Conservation (phyloP, 2,113 vertebrate species). For the Melanotaenia duboulayi region DNA sequence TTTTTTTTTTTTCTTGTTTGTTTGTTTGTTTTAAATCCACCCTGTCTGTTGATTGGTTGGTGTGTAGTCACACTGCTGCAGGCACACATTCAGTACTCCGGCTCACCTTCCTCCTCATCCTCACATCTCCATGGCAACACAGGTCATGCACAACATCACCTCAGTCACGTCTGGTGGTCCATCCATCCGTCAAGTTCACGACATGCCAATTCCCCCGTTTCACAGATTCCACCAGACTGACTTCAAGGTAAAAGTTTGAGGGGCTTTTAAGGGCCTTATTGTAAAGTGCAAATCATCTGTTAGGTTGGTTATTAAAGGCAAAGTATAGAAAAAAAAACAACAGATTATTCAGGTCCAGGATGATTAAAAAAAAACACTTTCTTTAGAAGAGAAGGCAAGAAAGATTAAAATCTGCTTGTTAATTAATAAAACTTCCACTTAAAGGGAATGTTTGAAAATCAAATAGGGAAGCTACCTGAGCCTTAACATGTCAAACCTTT, state of each 20-base stretch:
- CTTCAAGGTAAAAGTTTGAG: constrained; percentile 26
- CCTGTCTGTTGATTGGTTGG: constrained; percentile 38
- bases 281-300: constrained; percentile 4
- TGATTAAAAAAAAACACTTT: not conserved
- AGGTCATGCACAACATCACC: constrained; percentile 62
- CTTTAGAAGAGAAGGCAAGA: not conserved
- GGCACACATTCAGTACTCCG: constrained; percentile 67
- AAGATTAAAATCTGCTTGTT: not conserved
- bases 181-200: constrained; percentile 27
- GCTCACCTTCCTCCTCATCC: constrained; percentile 40
- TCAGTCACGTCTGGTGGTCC: constrained; percentile 4
- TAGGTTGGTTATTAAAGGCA: not conserved
- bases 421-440: not conserved
- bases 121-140: constrained; percentile 57
- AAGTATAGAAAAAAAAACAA: not conserved
- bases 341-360: not conserved
- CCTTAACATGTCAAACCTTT: no score
- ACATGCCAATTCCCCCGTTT: constrained; percentile 25
- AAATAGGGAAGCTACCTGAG: not conserved
- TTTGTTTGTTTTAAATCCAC: constrained; percentile 54
- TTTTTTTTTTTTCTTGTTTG: constrained; percentile 29
- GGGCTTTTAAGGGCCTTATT: constrained; percentile 13
- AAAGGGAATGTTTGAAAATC: not conserved
- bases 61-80: constrained; percentile 56
- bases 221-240: not conserved